Conservation (phyloP, 2,113 vertebrate species). For the Podarcis cretensis region DNA sequence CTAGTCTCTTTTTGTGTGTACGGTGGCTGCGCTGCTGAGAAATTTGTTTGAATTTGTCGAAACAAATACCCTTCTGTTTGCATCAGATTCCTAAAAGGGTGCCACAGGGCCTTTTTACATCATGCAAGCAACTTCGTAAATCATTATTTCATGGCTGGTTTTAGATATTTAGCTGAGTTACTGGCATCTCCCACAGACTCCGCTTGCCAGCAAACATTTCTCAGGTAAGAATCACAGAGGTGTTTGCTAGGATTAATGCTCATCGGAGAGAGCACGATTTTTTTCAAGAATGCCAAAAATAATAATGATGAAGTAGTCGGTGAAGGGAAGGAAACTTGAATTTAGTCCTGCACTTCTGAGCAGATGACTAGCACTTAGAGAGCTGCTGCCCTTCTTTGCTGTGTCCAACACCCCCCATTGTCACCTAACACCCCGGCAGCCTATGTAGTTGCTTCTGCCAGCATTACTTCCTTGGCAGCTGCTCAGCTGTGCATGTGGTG, state of each 20-base stretch:
- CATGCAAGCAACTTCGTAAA: not conserved
- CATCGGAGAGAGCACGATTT: not conserved
- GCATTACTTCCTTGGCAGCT: no score
- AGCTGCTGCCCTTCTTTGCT: no score
- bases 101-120: not conserved
- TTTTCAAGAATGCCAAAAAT: no score
- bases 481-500: no score
- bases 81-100: not conserved
- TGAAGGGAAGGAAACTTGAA: no score
- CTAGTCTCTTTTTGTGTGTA: rapidly evolving
- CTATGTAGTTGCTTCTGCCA: no score
- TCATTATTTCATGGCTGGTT: not conserved
- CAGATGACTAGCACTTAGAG: no score
- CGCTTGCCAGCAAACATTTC: not conserved
- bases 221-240: not conserved
- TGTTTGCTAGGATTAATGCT: not conserved
- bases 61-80: rapidly evolving
- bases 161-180: no score
- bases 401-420: no score
- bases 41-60: not conserved
- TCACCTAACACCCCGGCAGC: no score
- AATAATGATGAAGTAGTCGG: no score
- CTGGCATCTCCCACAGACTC: not conserved
- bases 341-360: no score
- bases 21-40: constrained; percentile 3